phyloP scores from a whole-genome alignment of 2,888 invertebrate genomes.

The Ophion ventricosus region DNA sequence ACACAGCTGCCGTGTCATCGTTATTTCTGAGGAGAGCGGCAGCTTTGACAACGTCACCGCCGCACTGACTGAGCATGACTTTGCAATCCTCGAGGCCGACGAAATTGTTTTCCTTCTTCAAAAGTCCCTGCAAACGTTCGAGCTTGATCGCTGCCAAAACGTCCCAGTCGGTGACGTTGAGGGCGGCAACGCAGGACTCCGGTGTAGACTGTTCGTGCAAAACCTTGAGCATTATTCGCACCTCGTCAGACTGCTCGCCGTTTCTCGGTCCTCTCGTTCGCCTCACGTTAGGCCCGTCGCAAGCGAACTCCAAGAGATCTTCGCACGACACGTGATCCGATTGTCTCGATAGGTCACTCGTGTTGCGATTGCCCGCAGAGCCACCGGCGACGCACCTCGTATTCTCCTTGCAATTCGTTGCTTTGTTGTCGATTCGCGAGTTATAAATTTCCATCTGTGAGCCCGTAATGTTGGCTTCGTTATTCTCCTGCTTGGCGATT shows the following conservation, averaged over 20 bases:
- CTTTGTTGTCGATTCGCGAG: slow-evolving; percentile 12
- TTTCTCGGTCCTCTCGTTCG: slow-evolving; percentile 91
- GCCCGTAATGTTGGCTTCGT: slow-evolving; percentile 37
- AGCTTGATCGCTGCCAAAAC: slow-evolving; percentile 95
- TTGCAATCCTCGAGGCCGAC: slow-evolving; percentile 81
- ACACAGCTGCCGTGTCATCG: slow-evolving; percentile 81
- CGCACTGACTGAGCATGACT: slow-evolving; percentile 79
- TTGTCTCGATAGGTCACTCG: slow-evolving; percentile 77
- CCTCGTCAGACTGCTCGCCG: slow-evolving; percentile 92
- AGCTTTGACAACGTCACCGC: slow-evolving; percentile 81
- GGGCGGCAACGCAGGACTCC: slow-evolving; percentile 91
- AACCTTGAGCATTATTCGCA: slow-evolving; percentile 95
- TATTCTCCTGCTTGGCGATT: slow-evolving; percentile 43
- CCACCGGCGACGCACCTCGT: slow-evolving; percentile 17
- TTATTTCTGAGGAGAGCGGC: slow-evolving; percentile 79
- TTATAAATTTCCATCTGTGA: slow-evolving; percentile 41
- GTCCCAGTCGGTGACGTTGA: slow-evolving; percentile 95
- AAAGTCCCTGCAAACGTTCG: slow-evolving; percentile 86
- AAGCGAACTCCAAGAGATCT: slow-evolving; percentile 94
- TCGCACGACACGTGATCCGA: slow-evolving; percentile 95
- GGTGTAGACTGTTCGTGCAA: slow-evolving; percentile 85
- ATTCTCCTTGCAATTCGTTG: slow-evolving; percentile 50
- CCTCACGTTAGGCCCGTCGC: slow-evolving; percentile 88
- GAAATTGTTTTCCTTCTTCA: slow-evolving; percentile 80
- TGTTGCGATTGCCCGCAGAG: slow-evolving; percentile 36